Conservation (phyloP, 2,797 vertebrate genomes). For the Galaxias olidus region DNA sequence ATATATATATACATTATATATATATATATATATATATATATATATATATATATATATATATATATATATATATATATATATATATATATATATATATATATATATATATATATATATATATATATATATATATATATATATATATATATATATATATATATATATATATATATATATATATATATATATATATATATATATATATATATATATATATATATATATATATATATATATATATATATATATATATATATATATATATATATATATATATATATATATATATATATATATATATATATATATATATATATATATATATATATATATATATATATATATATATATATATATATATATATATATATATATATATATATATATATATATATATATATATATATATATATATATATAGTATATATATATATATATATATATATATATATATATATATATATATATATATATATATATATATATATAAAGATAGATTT, state of each 20-base stretch:
- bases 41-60: constrained; percentile 7
- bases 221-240: constrained; percentile 32
- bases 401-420: constrained; percentile 33
- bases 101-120: constrained; percentile 20
- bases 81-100: constrained; percentile 24
- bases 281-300: constrained; percentile 13
- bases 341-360: constrained; percentile 18
- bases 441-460: constrained; percentile 19
- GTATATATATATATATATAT: constrained; percentile 27
- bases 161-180: constrained; percentile 37
- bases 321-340: constrained; percentile 26
- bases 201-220: constrained; percentile 21
- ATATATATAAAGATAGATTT: constrained; percentile 23
- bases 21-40: constrained; percentile 38
- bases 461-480: constrained; percentile 26
- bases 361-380: constrained; percentile 38
- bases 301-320: constrained; percentile 27
- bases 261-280: constrained; percentile 40
- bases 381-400: constrained; percentile 7
- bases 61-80: constrained; percentile 33
- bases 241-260: constrained; percentile 9
- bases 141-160: constrained; percentile 6
- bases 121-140: constrained; percentile 35
- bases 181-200: constrained; percentile 21
- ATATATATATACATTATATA: constrained; percentile 30